Conservation (phyloP, 2,888 invertebrate genomes). For the Agrochola lota region DNA sequence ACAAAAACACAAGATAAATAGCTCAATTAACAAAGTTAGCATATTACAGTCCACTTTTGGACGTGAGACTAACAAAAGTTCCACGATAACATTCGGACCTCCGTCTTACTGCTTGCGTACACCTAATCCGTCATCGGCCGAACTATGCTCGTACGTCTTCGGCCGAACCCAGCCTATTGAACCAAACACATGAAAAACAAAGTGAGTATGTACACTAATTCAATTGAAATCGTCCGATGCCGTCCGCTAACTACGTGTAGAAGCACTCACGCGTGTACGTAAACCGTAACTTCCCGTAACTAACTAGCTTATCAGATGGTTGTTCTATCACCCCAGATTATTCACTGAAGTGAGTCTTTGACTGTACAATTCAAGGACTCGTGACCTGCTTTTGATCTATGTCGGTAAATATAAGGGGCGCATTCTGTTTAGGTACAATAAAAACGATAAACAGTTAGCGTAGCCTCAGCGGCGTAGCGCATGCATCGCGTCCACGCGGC, state of each 20-base stretch:
- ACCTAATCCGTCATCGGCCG: background rate
- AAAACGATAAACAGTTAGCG: background rate
- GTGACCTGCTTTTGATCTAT: background rate
- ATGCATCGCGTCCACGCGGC: background rate
- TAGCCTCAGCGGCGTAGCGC: background rate
- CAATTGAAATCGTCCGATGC: background rate
- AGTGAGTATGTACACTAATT: background rate
- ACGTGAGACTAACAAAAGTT: background rate
- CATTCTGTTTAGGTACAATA: background rate
- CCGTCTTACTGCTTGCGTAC: too few species aligned
- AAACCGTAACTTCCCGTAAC: background rate
- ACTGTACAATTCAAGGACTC: background rate
- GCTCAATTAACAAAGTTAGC: background rate
- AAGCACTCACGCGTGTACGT: background rate
- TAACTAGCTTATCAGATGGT: too few species aligned
- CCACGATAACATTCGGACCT: background rate
- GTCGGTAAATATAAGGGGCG: background rate
- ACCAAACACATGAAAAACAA: background rate
- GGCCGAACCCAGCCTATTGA: background rate
- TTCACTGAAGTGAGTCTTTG: background rate
- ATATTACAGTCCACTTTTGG: background rate
- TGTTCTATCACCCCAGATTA: background rate
- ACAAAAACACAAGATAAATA: slow-evolving; percentile 13
- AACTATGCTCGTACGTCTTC: background rate
- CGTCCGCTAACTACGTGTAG: background rate